Evolutionary conservation across 2,797 vertebrate genomes (phyloP).

Genomic region (Masticophis lateralis): DNA sequence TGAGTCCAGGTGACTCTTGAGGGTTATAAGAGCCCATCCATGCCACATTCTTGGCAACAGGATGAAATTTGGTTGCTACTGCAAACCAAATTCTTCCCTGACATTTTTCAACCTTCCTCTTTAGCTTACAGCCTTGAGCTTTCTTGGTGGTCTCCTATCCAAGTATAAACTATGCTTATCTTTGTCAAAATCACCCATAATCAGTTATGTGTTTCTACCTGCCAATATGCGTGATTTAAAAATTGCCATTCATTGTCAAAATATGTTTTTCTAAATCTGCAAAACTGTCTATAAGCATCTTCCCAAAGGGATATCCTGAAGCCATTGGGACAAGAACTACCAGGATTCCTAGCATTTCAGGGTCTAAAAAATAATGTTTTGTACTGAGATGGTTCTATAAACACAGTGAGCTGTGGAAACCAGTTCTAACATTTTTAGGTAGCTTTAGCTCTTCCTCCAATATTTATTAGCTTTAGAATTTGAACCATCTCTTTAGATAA

Average conservation of each 20-base stretch:
- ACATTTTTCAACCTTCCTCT: neutral
- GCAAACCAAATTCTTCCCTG: neutral
- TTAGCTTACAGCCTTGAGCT: neutral
- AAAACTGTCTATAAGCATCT: neutral
- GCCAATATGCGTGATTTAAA: neutral
- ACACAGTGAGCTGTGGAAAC: neutral
- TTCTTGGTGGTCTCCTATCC: neutral
- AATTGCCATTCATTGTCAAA: neutral
- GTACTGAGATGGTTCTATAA: neutral
- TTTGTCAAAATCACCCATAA: neutral
- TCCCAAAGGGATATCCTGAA: neutral
- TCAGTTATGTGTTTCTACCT: neutral
- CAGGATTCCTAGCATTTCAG: neutral
- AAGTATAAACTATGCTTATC: neutral
- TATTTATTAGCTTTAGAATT: neutral
- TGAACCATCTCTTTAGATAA: neutral
- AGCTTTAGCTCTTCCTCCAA: neutral
- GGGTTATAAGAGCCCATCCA: neutral
- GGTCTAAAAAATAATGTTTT: neutral
- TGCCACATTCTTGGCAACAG: neutral
- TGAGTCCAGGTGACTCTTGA: neutral
- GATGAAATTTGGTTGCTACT: neutral
- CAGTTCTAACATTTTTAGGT: slow-evolving; percentile 1
- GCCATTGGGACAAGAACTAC: neutral
- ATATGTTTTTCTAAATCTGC: slow-evolving; percentile 2